Evolutionary conservation across 2,888 invertebrate species (phyloP), one percentile per base, ranked within the genome.

Genomic region (Podabrus alpinus): DNA sequence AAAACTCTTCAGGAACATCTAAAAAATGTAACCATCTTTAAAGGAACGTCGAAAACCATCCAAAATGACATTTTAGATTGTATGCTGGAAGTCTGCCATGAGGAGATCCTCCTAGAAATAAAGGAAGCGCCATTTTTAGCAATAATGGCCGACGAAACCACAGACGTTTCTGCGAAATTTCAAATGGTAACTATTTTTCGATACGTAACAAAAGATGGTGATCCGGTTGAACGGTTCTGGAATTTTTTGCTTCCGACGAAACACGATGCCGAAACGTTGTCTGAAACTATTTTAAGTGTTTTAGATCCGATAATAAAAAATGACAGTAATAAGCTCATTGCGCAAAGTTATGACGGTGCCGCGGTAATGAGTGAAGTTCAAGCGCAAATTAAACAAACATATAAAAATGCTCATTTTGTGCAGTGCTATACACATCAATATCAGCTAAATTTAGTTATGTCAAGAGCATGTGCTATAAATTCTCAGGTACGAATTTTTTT

Each of bases 21-120:
- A 59, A 71, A 80, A 59, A 80, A 66, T 15, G 61, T 79, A 15
- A 84, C 21, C 7, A 24, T 24, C 7, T 24, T 85, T 76, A 82
- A 83, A 79, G 83, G 81, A 11, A 78, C 79, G 10, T 83, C 82
- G 2, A 83, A 82, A 77, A 79, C 76, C 9, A 82, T 84, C 70
- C 84, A 83, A 77, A 84, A 83, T 76, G 84, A 85, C 68, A 68
- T 85, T 13, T 76, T 85, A 45, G 79, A 84, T n/a, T 84, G 81
- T 59, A 82, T 85, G 70, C 75, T 84, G 15, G 79, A 81, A 64
- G 82, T 85, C 7, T 83, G 78, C 69, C 78, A 72, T 19, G 79
- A 82, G 25, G 77, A 82, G 77, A 82, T 85, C 24, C 59, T 61
- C 4, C 72, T 69, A 61, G 81, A 70, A 64, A 62, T 69, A 24